Evolutionary conservation across 1,140 invertebrate genomes (phyloP).

Genomic region (Coptotermes formosanus): DNA sequence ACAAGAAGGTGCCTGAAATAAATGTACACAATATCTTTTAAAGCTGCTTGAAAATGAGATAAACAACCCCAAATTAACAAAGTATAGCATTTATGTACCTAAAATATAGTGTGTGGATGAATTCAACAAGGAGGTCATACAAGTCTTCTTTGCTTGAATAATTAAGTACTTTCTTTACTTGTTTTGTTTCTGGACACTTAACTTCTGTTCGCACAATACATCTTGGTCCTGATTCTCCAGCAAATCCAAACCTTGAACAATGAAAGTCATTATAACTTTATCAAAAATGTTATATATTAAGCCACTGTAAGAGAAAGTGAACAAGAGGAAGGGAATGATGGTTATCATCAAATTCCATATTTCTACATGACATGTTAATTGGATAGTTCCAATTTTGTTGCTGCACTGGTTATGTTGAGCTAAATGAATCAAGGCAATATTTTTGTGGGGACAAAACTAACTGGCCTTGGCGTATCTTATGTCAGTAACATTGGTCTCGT

Average conservation of each 20-base stretch:
- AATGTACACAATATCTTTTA: conserved; percentile 24
- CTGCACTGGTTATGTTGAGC: too few species aligned
- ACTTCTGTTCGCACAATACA: conserved; percentile 82
- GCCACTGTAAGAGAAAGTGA: background rate
- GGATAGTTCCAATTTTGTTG: too few species aligned
- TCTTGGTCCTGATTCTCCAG: conserved; percentile 80
- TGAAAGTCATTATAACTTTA: conserved; percentile 33
- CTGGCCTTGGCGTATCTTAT: too few species aligned
- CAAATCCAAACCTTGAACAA: conserved; percentile 80
- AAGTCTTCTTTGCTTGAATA: conserved; percentile 73
- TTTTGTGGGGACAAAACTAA: too few species aligned
- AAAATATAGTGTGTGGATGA: conserved; percentile 85
- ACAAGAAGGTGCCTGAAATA: conserved; percentile 74
- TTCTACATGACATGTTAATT: too few species aligned
- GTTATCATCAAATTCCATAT: too few species aligned
- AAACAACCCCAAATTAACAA: background rate
- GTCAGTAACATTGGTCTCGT: too few species aligned
- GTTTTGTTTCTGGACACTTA: conserved; percentile 62
- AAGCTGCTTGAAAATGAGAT: background rate
- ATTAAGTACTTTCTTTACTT: conserved; percentile 65
- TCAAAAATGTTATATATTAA: background rate
- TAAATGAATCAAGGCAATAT: too few species aligned
- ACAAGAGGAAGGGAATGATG: background rate
- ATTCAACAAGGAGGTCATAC: conserved; percentile 83
- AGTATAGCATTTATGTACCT: conserved; percentile 57